Percentiles rank a stretch among this genome's conserved stretches.
phyloP scores from a whole-genome alignment of 1,140 invertebrate genomes.

The Euura lappo region DNA sequence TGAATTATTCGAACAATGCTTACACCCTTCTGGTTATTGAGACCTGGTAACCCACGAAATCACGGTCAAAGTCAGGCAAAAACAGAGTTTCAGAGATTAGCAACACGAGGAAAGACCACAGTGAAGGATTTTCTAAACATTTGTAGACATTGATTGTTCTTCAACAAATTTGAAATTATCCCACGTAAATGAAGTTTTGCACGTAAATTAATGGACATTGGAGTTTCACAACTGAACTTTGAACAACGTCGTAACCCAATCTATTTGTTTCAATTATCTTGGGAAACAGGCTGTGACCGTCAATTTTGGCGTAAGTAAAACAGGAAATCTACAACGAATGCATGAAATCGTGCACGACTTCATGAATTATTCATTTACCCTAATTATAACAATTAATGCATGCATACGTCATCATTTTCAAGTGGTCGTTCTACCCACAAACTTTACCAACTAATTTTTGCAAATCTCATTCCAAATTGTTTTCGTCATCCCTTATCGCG shows the following conservation, averaged over 20 bases:
- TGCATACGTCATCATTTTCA: too few species aligned
- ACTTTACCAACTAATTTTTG: too few species aligned
- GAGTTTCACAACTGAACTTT: too few species aligned
- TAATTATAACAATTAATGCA: neutral
- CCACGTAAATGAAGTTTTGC: too few species aligned
- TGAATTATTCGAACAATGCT: too few species aligned
- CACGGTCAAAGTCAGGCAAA: neutral
- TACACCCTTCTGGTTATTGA: too few species aligned
- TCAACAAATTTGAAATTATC: too few species aligned
- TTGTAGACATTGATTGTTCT: too few species aligned
- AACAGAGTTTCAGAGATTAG: neutral
- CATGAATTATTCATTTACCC: neutral
- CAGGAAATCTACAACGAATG: neutral
- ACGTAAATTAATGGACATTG: too few species aligned
- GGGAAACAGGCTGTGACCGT: slow-evolving; percentile 41
- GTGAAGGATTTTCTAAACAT: too few species aligned
- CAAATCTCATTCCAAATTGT: neutral
- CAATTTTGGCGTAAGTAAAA: slow-evolving; percentile 48
- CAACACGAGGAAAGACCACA: neutral
- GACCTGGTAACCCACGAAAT: neutral
- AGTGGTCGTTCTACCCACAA: too few species aligned
- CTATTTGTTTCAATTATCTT: slow-evolving; percentile 15
- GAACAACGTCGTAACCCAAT: neutral
- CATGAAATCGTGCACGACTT: neutral
- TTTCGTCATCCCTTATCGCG: neutral